phyloP scores from a whole-genome alignment of 2,888 invertebrate genomes.

The Spodoptera picta region DNA sequence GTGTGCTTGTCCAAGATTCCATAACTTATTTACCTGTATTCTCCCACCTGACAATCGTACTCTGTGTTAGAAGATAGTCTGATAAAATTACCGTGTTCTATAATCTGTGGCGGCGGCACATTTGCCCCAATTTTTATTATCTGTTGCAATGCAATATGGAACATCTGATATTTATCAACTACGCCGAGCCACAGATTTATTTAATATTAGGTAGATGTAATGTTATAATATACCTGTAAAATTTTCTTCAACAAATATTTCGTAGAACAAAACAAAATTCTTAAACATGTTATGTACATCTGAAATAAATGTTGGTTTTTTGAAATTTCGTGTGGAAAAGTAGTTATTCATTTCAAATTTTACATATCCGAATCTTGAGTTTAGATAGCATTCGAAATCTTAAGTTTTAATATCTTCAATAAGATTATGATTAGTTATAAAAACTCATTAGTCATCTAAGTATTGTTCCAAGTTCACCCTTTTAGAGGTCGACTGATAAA shows the following conservation, averaged over 20 bases:
- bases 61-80: constrained; percentile 33
- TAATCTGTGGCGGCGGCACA: constrained; percentile 34
- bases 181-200: too few relatives aligned
- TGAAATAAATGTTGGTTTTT: background rate
- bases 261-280: too few relatives aligned
- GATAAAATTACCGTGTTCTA: constrained; percentile 11
- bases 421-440: constrained; percentile 41
- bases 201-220: too few relatives aligned
- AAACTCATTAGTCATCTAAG: constrained; percentile 50
- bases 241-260: too few relatives aligned
- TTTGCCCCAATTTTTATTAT: constrained; percentile 36
- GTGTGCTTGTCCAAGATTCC: constrained; percentile 46
- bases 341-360: constrained; percentile 10
- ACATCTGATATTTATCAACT: too few relatives aligned
- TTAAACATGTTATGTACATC: background rate
- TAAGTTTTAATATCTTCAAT: constrained; percentile 26
- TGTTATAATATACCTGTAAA: too few relatives aligned
- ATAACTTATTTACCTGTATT: constrained; percentile 21
- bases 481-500: constrained; percentile 35
- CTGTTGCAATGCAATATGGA: too few relatives aligned
- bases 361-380: constrained; percentile 3
- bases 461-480: constrained; percentile 20
- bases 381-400: constrained; percentile 3
- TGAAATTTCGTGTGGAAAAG: constrained; percentile 1
- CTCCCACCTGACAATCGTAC: constrained; percentile 39